Conservation (phyloP, 2,113 vertebrate species). For the Natator depressus region DNA sequence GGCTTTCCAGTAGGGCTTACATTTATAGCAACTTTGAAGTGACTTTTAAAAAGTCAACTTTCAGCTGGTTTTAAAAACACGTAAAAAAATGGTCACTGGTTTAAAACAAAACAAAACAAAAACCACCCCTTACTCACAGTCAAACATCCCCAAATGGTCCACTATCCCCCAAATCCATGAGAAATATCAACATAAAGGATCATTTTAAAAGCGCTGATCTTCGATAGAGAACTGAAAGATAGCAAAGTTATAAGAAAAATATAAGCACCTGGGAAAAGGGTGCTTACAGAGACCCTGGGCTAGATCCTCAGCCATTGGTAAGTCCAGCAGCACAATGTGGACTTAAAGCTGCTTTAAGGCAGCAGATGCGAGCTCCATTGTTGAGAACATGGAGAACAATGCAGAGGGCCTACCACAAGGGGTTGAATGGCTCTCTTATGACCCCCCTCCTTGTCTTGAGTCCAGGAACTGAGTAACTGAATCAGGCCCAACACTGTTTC, state of each 20-base stretch:
- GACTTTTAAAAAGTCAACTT: background rate
- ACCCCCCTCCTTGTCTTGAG: background rate
- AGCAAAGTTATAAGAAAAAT: background rate
- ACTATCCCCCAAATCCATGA: background rate
- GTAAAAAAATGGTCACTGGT: background rate
- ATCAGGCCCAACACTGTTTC: conserved; percentile 23
- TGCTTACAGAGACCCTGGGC: rapidly evolving
- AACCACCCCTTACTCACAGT: background rate
- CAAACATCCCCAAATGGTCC: background rate
- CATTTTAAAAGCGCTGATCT: background rate
- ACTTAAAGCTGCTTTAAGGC: background rate
- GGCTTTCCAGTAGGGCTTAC: background rate
- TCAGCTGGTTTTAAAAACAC: background rate
- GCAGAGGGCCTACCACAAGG: background rate
- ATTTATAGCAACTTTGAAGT: background rate
- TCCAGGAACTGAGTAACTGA: background rate
- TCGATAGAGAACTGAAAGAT: background rate
- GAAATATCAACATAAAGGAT: background rate
- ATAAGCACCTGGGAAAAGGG: background rate
- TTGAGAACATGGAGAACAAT: background rate
- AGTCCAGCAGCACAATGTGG: background rate
- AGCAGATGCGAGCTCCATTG: background rate
- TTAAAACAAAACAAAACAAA: background rate
- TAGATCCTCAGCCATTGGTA: background rate
- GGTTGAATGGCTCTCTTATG: background rate